phyloP scores from a whole-genome alignment of 2,888 invertebrate species.

The Cosmia pyralina region DNA sequence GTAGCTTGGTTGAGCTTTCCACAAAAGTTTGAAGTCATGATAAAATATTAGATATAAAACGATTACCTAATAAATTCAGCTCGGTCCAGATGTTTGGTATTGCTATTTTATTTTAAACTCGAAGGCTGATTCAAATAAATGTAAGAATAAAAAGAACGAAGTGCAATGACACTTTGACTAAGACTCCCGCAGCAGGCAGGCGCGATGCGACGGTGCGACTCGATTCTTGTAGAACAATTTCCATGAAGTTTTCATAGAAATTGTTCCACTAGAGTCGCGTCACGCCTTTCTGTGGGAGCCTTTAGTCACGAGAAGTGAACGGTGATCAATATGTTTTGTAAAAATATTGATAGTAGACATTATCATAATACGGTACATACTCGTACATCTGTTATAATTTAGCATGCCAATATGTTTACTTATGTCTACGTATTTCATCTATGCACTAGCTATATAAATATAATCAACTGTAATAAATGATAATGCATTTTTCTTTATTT shows the following conservation, averaged over 20 bases:
- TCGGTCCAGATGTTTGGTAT: neutral
- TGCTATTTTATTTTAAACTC: neutral
- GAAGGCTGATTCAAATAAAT: neutral
- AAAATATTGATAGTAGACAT: slow-evolving; percentile 3
- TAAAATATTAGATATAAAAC: neutral
- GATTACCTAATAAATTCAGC: neutral
- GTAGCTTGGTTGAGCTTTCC: neutral
- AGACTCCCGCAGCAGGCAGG: too few relatives aligned
- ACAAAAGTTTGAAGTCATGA: neutral
- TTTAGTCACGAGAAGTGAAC: slow-evolving; percentile 10
- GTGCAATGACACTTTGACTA: slow-evolving; percentile 32
- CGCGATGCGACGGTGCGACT: too few relatives aligned
- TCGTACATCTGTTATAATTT: slow-evolving; percentile 4
- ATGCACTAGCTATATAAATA: neutral
- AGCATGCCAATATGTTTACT: neutral
- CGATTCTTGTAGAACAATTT: too few relatives aligned
- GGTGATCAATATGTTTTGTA: neutral
- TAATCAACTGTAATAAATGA: neutral
- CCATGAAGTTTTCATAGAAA: too few relatives aligned
- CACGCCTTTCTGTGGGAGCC: too few relatives aligned
- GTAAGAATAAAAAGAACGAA: neutral
- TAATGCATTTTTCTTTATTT: neutral
- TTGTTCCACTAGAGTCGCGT: too few relatives aligned
- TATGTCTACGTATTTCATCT: neutral
- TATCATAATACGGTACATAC: slow-evolving; percentile 8